Conservation (phyloP, 2,797 vertebrate species). For the Trachops cirrhosus region DNA sequence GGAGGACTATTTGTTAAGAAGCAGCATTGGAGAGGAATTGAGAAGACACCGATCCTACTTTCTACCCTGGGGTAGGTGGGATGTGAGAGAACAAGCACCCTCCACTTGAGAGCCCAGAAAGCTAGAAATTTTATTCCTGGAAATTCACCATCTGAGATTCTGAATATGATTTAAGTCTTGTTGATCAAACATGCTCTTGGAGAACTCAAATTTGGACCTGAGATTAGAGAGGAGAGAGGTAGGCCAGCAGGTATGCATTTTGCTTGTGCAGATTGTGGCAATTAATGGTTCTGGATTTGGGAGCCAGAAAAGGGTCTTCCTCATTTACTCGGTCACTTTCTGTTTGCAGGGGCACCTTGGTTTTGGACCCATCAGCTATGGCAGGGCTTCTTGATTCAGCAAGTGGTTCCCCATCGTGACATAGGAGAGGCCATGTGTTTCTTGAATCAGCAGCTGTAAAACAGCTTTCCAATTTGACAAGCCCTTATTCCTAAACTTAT, state of each 20-base stretch:
- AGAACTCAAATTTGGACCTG: neutral
- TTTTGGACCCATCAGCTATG: neutral
- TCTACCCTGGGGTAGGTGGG: neutral
- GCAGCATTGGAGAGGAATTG: neutral
- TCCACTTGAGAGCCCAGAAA: neutral
- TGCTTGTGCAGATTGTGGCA: neutral
- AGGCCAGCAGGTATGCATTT: neutral
- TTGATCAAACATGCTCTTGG: neutral
- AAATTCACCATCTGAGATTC: neutral
- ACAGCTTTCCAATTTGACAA: neutral
- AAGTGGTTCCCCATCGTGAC: neutral
- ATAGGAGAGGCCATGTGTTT: neutral
- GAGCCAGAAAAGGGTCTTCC: neutral
- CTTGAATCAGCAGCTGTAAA: neutral
- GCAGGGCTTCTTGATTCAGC: neutral
- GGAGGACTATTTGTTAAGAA: neutral
- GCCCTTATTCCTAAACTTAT: neutral
- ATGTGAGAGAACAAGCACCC: neutral
- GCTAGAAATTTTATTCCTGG: neutral
- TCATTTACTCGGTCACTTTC: neutral
- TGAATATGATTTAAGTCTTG: conserved; percentile 9
- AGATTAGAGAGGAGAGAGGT: neutral
- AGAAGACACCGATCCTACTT: neutral
- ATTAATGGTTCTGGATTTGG: neutral
- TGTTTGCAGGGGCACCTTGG: neutral